These are phyloP conservation scores for Drosophila infuscata DNA, from an alignment of 2,888 invertebrate genomes.

Conservation along the genomic window DNA sequence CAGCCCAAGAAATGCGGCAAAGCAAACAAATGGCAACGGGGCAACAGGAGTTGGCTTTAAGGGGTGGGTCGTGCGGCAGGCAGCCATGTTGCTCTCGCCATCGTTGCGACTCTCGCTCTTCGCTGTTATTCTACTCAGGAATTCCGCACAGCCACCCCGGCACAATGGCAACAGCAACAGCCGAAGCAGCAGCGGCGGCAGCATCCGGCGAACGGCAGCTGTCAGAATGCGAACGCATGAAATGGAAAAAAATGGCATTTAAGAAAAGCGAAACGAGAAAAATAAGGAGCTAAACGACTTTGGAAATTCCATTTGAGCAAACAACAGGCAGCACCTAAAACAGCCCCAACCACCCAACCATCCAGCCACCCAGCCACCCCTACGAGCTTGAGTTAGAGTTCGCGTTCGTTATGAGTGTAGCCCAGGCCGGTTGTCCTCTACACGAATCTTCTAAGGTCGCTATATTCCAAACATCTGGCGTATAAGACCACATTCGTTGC, in stretches of 20 bases:
- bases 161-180: conserved; percentile 33
- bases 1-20: conserved; percentile 68
- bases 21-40: conserved; percentile 75
- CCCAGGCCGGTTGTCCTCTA: conserved; percentile 25
- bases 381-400: conserved; percentile 14
- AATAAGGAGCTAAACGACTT: conserved; percentile 80
- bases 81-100: conserved; percentile 61
- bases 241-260: conserved; percentile 79
- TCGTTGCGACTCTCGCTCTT: conserved; percentile 42
- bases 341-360: background rate
- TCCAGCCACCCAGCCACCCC: conserved; percentile 9
- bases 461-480: conserved; percentile 23
- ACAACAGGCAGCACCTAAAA: conserved; percentile 65
- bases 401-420: conserved; percentile 13
- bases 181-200: conserved; percentile 43
- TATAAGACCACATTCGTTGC: conserved; percentile 4
- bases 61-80: conserved; percentile 61
- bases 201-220: conserved; percentile 61
- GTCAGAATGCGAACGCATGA: conserved; percentile 75
- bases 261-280: conserved; percentile 80
- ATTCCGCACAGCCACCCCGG: conserved; percentile 72
- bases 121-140: conserved; percentile 70
- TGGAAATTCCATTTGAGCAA: conserved; percentile 81
- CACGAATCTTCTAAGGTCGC: conserved; percentile 32
- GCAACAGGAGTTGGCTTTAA: conserved; percentile 31